Conservation (phyloP, 2,113 vertebrate genomes). For the Lutjanus erythropterus region DNA sequence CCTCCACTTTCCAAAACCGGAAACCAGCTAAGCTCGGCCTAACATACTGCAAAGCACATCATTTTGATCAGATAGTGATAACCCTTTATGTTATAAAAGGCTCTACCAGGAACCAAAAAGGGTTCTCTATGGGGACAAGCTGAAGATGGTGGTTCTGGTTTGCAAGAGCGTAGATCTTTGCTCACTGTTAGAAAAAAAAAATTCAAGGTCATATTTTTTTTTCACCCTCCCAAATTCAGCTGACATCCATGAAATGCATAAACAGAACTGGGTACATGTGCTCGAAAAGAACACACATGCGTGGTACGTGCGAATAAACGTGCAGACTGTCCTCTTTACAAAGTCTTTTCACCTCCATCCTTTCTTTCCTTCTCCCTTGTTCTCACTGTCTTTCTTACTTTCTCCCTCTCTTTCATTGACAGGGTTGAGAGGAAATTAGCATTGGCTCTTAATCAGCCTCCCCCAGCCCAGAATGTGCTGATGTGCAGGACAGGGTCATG, state of each 20-base stretch:
- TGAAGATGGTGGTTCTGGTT: too few relatives aligned
- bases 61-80: too few relatives aligned
- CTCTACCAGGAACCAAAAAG: too few relatives aligned
- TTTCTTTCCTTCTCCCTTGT: conserved; percentile 15
- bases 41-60: too few relatives aligned
- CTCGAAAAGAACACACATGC: background rate
- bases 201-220: background rate
- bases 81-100: too few relatives aligned
- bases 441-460: conserved; percentile 83
- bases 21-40: too few relatives aligned
- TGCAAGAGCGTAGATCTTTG: background rate
- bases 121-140: too few relatives aligned
- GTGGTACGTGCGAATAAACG: conserved; percentile 35
- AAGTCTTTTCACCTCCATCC: conserved; percentile 54
- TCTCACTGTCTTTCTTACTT: background rate
- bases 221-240: background rate
- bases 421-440: conserved; percentile 82
- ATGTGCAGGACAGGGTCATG: conserved; percentile 82
- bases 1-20: too few relatives aligned
- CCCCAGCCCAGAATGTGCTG: conserved; percentile 82
- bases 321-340: conserved; percentile 37
- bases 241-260: background rate
- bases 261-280: background rate
- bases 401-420: conserved; percentile 66
- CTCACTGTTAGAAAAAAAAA: too few relatives aligned